phyloP scores from a whole-genome alignment of 1,140 invertebrate genomes.

The Dryas iulia region DNA sequence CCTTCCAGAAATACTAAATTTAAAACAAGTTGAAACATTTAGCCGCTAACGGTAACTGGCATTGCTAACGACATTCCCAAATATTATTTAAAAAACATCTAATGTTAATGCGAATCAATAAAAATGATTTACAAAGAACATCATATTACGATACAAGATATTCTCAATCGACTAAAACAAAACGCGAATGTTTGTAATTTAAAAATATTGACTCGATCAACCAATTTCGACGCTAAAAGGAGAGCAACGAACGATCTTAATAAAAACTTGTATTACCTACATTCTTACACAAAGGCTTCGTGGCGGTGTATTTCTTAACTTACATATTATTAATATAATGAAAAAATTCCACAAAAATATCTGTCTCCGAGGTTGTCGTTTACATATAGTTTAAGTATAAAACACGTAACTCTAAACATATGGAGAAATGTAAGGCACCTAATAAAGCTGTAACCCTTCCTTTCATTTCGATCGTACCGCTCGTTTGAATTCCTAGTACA shows the following conservation, averaged over 20 bases:
- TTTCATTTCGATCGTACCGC: conserved; percentile 45
- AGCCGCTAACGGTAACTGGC: background rate
- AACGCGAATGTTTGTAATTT: background rate
- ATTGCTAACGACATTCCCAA: background rate
- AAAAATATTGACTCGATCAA: conserved; percentile 2
- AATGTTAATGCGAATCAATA: background rate
- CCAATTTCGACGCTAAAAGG: conserved; percentile 10
- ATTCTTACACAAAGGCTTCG: conserved; percentile 7
- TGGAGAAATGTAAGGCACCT: conserved; percentile 53
- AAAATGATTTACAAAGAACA: background rate
- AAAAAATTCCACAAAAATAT: background rate
- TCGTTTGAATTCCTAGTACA: conserved; percentile 53
- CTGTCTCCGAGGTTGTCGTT: background rate
- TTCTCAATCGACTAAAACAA: background rate
- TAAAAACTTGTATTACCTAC: conserved; percentile 11
- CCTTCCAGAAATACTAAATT: background rate
- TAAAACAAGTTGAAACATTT: background rate
- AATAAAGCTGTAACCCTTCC: conserved; percentile 51
- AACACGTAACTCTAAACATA: conserved; percentile 1
- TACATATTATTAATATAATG: conserved; percentile 9
- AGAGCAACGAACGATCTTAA: conserved; percentile 14
- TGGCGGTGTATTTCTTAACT: conserved; percentile 9
- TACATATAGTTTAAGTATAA: background rate
- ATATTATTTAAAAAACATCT: background rate
- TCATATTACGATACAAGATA: background rate